phyloP scores from a whole-genome alignment of 2,113 vertebrate species.

The Pterophyllum scalare region DNA sequence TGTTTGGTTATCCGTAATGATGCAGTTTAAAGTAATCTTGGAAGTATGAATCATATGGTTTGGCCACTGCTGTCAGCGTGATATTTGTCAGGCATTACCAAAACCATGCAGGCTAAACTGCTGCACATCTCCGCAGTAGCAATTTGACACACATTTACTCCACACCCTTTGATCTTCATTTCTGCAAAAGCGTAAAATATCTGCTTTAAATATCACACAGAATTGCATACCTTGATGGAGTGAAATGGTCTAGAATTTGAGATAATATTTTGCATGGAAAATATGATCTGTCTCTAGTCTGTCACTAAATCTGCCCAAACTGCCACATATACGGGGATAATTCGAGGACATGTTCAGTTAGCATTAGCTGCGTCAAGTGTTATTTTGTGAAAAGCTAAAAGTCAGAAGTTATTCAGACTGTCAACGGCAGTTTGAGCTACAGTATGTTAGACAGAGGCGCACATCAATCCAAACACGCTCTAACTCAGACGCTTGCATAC shows the following conservation, averaged over 20 bases:
- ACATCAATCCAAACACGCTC: slow-evolving; percentile 13
- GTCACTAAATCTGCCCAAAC: slow-evolving; percentile 32
- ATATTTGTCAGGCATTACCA: slow-evolving; percentile 19
- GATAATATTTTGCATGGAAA: slow-evolving; percentile 38
- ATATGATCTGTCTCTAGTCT: slow-evolving; percentile 3
- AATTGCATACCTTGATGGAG: slow-evolving; percentile 28
- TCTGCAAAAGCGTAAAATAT: slow-evolving; percentile 26
- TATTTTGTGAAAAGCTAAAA: slow-evolving; percentile 52
- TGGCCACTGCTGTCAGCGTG: neutral
- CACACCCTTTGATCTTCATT: slow-evolving; percentile 44
- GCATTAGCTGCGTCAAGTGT: slow-evolving; percentile 30
- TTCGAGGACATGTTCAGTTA: slow-evolving; percentile 20
- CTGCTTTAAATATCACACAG: slow-evolving; percentile 18
- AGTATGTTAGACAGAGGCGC: slow-evolving; percentile 31
- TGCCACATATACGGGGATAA: slow-evolving; percentile 14
- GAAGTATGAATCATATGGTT: neutral
- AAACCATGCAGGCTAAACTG: slow-evolving; percentile 18
- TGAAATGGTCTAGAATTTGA: slow-evolving; percentile 40
- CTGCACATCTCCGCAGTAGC: slow-evolving; percentile 7
- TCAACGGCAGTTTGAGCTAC: slow-evolving; percentile 54
- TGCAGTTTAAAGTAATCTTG: neutral
- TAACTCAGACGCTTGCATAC: neutral
- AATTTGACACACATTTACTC: slow-evolving; percentile 37
- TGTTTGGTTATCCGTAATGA: neutral
- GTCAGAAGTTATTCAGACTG: slow-evolving; percentile 50